A percentile compares a stretch with the other conserved stretches of the same genome.
Evolutionary conservation across 2,888 invertebrate species (phyloP).

Genomic region (Loripinus fragilis): DNA sequence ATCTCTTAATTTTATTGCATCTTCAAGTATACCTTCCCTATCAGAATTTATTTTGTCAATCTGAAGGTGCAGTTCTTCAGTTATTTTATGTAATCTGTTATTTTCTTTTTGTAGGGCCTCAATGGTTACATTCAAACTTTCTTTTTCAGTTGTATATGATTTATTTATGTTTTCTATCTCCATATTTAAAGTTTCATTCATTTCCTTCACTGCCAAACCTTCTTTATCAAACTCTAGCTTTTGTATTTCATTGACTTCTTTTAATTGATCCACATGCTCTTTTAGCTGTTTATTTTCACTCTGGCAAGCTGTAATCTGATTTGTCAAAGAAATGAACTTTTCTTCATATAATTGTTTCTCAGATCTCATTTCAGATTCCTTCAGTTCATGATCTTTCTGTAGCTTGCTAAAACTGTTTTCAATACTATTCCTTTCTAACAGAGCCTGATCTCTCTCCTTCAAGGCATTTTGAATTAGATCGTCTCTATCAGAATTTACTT

Average conservation of each 20-base stretch:
- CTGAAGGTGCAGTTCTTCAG: background rate
- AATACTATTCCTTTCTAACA: background rate
- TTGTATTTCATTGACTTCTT: background rate
- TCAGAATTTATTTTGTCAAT: background rate
- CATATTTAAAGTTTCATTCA: background rate
- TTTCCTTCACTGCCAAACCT: background rate
- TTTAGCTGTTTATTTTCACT: conserved; percentile 11
- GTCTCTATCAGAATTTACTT: background rate
- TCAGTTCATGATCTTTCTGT: conserved; percentile 6
- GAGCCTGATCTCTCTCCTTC: background rate
- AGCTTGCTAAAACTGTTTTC: background rate
- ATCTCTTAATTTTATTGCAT: no score
- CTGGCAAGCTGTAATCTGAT: background rate
- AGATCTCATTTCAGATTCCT: background rate
- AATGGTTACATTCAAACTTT: conserved; percentile 23
- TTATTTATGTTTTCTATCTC: background rate
- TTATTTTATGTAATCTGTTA: background rate
- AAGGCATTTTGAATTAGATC: background rate
- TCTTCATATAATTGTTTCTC: background rate
- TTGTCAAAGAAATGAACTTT: background rate
- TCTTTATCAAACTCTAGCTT: conserved; percentile 15
- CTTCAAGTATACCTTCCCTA: no score
- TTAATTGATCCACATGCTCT: conserved; percentile 5
- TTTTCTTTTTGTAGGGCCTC: conserved; percentile 13
- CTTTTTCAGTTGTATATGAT: background rate